A percentile compares a stretch with the other conserved stretches of the same genome.
Conservation (phyloP, 2,888 invertebrate species). For the Meteorus cinctellus region DNA sequence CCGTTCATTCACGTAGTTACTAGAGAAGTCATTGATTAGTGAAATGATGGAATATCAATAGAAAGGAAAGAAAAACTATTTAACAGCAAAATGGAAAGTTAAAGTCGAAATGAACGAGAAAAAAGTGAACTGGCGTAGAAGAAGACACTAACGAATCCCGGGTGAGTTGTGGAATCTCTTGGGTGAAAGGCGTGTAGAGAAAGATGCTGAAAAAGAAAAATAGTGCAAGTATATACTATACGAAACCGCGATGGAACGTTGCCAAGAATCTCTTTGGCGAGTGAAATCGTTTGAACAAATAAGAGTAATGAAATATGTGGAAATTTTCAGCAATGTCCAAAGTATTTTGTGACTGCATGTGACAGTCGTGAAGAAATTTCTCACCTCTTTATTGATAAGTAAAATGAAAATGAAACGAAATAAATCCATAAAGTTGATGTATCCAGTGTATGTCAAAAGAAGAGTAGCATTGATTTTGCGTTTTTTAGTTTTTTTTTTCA, state of each 20-base stretch:
- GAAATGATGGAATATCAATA: no score
- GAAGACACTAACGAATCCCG: conserved; percentile 18
- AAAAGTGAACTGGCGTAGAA: neutral
- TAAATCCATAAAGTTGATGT: no score
- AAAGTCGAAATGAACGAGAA: neutral
- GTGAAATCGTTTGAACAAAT: conserved; percentile 35
- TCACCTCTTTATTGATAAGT: neutral
- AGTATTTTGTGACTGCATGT: conserved; percentile 31
- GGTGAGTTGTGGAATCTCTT: conserved; percentile 30
- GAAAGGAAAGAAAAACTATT: no score
- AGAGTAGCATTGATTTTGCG: no score
- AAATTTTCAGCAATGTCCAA: conserved; percentile 19
- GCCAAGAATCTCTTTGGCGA: conserved; percentile 51
- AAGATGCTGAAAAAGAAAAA: conserved; percentile 30
- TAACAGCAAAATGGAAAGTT: neutral
- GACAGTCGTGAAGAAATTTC: neutral
- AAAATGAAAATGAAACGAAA: neutral
- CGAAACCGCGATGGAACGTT: conserved; percentile 47
- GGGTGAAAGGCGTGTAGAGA: conserved; percentile 20
- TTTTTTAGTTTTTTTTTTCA: no score
- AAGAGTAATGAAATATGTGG: conserved; percentile 41
- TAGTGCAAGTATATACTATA: conserved; percentile 24
- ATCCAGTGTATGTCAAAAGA: no score
- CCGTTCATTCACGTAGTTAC: no score
- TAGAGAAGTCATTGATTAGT: no score